Base-by-base conservation (phyloP, 2,113 vertebrate species). In the Camarhynchus parvulus region DNA sequence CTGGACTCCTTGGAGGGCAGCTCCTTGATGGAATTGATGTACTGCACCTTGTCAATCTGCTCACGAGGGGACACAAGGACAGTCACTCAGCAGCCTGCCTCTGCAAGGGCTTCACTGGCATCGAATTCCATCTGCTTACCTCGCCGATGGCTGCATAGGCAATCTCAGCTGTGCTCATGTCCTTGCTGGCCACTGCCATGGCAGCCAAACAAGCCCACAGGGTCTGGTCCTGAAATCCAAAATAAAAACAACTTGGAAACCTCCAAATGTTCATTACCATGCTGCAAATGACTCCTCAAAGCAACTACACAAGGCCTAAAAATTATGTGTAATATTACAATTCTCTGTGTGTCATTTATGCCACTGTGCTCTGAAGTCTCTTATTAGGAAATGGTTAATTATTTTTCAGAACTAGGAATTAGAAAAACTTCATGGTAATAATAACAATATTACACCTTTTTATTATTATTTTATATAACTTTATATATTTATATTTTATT, bases 201-300 rank as follows among this genome's bases (percentile, higher is more conserved):
- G 99, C 99, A 85, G 99, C 99, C n/a, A 99, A 98, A 83, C 99
- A 99, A 1, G 99, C 98, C 99, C 99, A 99, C 92, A 99, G 88
- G 47, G 98, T 98, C 68, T 98, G 98, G 50, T 99, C 99, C 99
- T 99, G 86, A 33, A 96, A 93, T 75, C 42, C 27, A 53, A 75
- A 92, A 28, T 7, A 46, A 56, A 62, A 67, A 3, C 16, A n/a
- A 18, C 27, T n/a, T 16, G 20, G 46, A 11, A 52, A n/a, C 15
- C 47, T 67, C 35, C 37, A 12, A 24, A 9, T 25, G n/a, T 27
- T 79, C 13, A 6, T 28, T 20, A 12, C 5, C 44, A 19, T 2
- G 52, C 28, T 39, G 44, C 49, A 83, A 87, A 53, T 19, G 15
- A 14, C 37, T 73, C 33, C 84, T 74, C 44, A 77, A 33, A 64